Evolutionary conservation across 2,797 vertebrate genomes (phyloP).

Genomic region (Garrulus glandarius): DNA sequence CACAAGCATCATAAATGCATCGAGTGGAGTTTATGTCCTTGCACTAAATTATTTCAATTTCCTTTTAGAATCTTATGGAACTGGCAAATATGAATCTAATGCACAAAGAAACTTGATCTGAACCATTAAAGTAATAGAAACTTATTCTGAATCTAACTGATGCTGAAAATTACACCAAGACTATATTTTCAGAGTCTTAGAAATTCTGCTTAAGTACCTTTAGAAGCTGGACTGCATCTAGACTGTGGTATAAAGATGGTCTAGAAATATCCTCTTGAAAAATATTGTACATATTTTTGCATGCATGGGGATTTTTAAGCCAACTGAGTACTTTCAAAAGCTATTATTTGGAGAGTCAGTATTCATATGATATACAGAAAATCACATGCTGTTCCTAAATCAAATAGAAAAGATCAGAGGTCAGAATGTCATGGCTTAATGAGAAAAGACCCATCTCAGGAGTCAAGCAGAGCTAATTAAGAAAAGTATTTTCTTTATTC

Average conservation of each 20-base stretch:
- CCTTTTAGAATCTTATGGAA: background rate
- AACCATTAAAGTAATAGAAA: background rate
- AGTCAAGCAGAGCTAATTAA: background rate
- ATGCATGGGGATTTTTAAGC: background rate
- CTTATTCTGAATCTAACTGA: background rate
- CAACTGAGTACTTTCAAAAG: background rate
- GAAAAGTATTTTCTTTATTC: background rate
- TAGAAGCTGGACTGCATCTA: background rate
- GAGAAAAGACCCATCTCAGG: background rate
- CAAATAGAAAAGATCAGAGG: background rate
- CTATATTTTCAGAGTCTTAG: background rate
- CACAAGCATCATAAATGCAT: background rate
- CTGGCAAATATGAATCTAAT: background rate
- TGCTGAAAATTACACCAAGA: background rate
- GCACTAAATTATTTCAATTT: background rate
- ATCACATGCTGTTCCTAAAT: background rate
- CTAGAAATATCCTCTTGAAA: background rate
- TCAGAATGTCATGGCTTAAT: background rate
- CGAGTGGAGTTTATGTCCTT: background rate
- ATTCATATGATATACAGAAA: background rate
- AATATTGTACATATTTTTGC: background rate
- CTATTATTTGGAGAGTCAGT: background rate
- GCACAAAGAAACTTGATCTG: background rate
- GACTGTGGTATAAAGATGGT: background rate
- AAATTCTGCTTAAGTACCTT: background rate